These are phyloP conservation scores for Haemorhous mexicanus DNA, from an alignment of 2,113 vertebrate genomes.

Conservation along the genomic window DNA sequence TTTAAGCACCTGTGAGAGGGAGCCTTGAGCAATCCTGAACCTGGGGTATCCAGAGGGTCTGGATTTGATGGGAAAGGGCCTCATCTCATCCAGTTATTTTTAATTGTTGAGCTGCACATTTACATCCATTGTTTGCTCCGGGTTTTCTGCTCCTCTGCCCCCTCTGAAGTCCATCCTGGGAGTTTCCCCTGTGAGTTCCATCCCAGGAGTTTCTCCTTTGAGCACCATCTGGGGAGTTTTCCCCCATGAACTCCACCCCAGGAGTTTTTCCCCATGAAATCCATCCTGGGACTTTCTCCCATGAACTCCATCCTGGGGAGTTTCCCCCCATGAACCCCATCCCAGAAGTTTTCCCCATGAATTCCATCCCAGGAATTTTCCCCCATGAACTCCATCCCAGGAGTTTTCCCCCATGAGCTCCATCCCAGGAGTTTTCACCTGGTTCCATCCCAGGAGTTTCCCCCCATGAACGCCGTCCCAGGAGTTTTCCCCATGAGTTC, in stretches of 20 bases:
- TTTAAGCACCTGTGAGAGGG: not conserved
- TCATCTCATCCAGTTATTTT: not conserved
- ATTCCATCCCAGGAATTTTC: rapidly evolving
- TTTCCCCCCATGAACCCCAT: not conserved
- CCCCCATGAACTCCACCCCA: rapidly evolving
- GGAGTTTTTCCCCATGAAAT: not conserved
- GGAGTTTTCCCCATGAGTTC: not conserved
- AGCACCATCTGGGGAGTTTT: rapidly evolving
- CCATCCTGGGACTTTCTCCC: rapidly evolving
- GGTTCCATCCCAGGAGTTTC: rapidly evolving
- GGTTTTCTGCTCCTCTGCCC: not conserved
- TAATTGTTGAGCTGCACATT: not conserved
- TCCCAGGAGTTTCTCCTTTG: rapidly evolving
- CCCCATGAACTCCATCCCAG: rapidly evolving
- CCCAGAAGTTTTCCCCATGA: rapidly evolving
- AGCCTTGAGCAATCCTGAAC: not conserved
- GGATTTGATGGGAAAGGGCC: not conserved
- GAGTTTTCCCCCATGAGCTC: not conserved
- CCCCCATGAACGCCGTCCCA: rapidly evolving
- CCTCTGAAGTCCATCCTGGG: rapidly evolving
- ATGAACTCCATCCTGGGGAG: rapidly evolving
- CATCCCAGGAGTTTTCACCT: rapidly evolving
- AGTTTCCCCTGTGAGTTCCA: not conserved
- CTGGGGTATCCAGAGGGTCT: not conserved
- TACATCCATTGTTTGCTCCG: not conserved